Evolutionary conservation across 2,797 vertebrate species (phyloP).

Genomic region (Natrix natrix): DNA sequence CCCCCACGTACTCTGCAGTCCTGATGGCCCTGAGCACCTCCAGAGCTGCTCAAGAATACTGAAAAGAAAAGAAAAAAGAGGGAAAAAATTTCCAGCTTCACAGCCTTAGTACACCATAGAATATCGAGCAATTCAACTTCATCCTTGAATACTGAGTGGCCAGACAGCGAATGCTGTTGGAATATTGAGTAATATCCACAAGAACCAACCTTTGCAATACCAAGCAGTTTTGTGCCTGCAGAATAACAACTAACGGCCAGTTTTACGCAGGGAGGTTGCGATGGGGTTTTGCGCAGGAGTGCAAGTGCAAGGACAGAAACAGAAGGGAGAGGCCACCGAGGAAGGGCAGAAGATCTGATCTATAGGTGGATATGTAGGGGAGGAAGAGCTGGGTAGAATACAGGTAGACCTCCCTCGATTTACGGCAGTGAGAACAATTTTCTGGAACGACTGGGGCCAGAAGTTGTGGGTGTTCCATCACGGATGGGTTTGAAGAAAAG

Average conservation of each 20-base stretch:
- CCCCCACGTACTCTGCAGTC: background rate
- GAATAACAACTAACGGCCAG: background rate
- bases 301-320: no score
- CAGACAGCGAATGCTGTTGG: background rate
- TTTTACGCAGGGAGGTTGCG: background rate
- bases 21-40: background rate
- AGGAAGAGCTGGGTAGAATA: background rate
- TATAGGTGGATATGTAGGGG: background rate
- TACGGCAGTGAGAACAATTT: no score
- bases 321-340: background rate
- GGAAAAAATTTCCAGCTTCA: background rate
- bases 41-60: background rate
- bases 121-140: background rate
- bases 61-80: background rate
- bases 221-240: background rate
- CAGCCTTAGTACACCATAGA: background rate
- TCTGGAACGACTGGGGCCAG: no score
- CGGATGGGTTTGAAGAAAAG: no score
- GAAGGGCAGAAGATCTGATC: background rate
- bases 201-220: background rate
- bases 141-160: constrained; percentile 4
- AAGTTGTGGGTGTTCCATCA: no score
- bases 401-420: no score
- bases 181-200: background rate
- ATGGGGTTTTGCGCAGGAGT: no score